Evolutionary conservation across 2,113 vertebrate species (phyloP), one percentile per base, ranked within the genome.

Genomic region (Petroica traversi): DNA sequence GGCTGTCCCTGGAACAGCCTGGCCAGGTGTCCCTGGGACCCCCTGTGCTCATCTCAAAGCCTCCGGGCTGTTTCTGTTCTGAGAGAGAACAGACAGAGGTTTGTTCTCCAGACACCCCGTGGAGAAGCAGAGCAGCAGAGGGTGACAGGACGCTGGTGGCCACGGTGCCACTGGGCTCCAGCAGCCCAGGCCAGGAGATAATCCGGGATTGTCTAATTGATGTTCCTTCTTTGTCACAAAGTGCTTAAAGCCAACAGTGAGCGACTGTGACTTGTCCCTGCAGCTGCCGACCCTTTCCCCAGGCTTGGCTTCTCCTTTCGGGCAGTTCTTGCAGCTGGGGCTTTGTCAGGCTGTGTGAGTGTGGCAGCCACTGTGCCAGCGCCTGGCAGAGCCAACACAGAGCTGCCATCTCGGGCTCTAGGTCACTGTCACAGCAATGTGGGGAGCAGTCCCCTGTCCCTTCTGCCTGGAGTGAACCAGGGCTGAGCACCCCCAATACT

Each of bases 201-300:
- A 96, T 96, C 94, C 0, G 4, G 75, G 89, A 94, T 95, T 96
- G 96, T 95, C 82, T 92, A 18, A 49, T 28, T 90, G 89, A 28
- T 2, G 12, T 76, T 91, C 74, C 71, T 61, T 66, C 68, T 96
- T 94, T 97, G 83, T 91, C 64, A 59, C 13, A 5, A 75, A 78
- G 61, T 36, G 62, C 63, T 91, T 57, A 67, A 89, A 91, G 80
- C 64, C 86, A 92, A 96, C 95, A 97, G 96, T 93, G 89, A 92
- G 61, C 0, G 57, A 95, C 95, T 97, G 94, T 97, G 90, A 64
- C 92, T 95, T 41, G 74, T 90, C 76, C 68, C 73, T 0, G 16
- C 89, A 96, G 96, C 96, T 95, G 92, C 90, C 0, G 0, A 38
- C 57, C 85, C 86, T 89, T 62, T 85, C 15, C 25, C 19, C 0